Base-by-base conservation (phyloP, 2,113 vertebrate species). In the Microtus ochrogaster region DNA sequence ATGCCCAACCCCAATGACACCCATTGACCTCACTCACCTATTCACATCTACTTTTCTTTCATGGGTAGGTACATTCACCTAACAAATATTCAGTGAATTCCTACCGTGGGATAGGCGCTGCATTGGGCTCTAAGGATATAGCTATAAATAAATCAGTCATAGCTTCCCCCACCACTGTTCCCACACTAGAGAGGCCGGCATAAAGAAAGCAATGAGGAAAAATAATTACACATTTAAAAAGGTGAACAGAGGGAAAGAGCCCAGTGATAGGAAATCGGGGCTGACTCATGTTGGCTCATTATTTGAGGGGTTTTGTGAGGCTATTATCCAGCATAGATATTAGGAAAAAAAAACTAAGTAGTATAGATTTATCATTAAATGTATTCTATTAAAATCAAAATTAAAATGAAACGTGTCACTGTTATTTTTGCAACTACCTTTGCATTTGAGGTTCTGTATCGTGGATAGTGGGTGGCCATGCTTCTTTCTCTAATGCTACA, bases 1-100 rank as follows among this genome's bases (percentile, higher is more conserved):
- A 68, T 52, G 85, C 96, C 96, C 90, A 89, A 72, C 94, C 93
- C 83, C 41, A 73, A 73, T 97, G 96, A 92, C 77, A 72, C 44
- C 65, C 22, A 11, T 24, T 0, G 1, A 41, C 44, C 92, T 95
- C 84, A 89, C 84, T 85, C 65, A 44, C 72, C 49, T n/a, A 61
- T 84, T 84, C 79, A 79, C 52, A 19, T 63, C 10, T 47, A 41
- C 73, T 77, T 86, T 84, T 30, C 79, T 77, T 86, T 84, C 47
- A 61, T 4, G 65, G 81, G 39, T 77, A 21, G 9, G 52, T n/a
- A 24, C 39, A 73, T 61, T 92, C 90, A 88, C 41, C 58, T 52
- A 73, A 78, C 84, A 96, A 96, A 70, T 85, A 93, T 90, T 91
- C 77, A 22, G 21, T 63, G 81, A 79, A 91, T 89, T 94, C 93